Evolutionary conservation across 2,113 vertebrate genomes (phyloP).

Genomic region (Pseudopodoces humilis): DNA sequence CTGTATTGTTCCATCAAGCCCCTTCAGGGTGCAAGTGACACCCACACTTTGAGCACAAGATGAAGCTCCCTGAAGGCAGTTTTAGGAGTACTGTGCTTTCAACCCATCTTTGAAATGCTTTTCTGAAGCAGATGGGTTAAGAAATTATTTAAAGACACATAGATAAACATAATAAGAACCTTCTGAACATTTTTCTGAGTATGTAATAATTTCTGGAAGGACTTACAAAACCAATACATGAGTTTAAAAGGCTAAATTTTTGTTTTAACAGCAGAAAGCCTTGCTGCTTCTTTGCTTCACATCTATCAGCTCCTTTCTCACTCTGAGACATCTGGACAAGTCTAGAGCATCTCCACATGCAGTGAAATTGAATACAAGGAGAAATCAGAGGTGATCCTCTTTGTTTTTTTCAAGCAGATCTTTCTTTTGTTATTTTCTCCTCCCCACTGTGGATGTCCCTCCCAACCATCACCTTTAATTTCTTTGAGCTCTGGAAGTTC

Average conservation of each 20-base stretch:
- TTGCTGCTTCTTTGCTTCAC: neutral
- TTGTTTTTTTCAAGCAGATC: neutral
- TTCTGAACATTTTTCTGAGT: neutral
- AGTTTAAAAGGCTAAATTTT: neutral
- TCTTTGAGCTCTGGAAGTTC: neutral
- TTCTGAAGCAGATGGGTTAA: neutral
- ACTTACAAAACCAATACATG: neutral
- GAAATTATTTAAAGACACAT: neutral
- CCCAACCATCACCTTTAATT: neutral
- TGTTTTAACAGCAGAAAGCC: neutral
- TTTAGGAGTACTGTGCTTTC: neutral
- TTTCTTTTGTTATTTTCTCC: neutral
- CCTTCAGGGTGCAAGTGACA: neutral
- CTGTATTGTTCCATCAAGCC: neutral
- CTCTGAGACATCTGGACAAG: neutral
- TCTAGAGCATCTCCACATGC: neutral
- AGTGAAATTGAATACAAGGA: neutral
- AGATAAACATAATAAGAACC: rapidly evolving
- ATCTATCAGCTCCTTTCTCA: neutral
- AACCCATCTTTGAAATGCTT: neutral
- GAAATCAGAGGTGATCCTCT: neutral
- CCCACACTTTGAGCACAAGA: neutral
- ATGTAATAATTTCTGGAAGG: neutral
- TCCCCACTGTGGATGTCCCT: neutral
- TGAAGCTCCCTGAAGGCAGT: neutral